phyloP scores from a whole-genome alignment of 1,140 invertebrate genomes.

The Pachypeltis micranthus region DNA sequence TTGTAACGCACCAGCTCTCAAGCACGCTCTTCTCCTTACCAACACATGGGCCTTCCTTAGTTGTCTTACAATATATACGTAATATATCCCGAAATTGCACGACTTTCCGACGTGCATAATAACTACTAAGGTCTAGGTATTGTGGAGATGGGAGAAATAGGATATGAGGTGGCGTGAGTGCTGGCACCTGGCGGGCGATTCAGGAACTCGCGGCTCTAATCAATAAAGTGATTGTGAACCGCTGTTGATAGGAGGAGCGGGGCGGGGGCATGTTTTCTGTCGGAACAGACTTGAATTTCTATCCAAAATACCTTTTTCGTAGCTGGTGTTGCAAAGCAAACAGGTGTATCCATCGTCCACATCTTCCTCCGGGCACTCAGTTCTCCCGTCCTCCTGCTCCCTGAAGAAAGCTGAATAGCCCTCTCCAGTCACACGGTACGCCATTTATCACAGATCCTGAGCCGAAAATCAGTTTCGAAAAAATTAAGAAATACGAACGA shows the following conservation, averaged over 20 bases:
- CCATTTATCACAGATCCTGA: constrained; percentile 14
- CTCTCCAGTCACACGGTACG: constrained; percentile 21
- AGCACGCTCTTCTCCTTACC: too few relatives aligned
- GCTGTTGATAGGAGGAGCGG: too few relatives aligned
- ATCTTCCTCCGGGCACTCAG: constrained; percentile 18
- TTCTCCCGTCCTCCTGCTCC: constrained; percentile 22
- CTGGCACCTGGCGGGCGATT: neutral
- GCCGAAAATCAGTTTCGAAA: neutral
- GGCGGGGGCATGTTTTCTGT: constrained; percentile 1
- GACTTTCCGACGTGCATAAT: too few relatives aligned
- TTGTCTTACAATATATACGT: too few relatives aligned
- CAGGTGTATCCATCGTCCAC: constrained; percentile 25
- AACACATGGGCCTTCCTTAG: too few relatives aligned
- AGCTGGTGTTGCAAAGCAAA: constrained; percentile 23
- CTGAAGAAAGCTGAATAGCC: constrained; percentile 24
- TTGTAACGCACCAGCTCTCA: too few relatives aligned
- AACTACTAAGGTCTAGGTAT: too few relatives aligned
- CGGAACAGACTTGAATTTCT: too few relatives aligned
- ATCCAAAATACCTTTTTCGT: constrained; percentile 22
- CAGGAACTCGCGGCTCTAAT: neutral
- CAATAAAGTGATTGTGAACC: constrained; percentile 3
- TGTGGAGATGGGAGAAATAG: too few relatives aligned
- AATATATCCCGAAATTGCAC: too few relatives aligned
- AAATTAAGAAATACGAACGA: too few relatives aligned
- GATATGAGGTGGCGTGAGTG: too few relatives aligned